These are phyloP conservation scores for Myiozetetes cayanensis DNA, from an alignment of 2,113 vertebrate genomes.

Conservation along the genomic window DNA sequence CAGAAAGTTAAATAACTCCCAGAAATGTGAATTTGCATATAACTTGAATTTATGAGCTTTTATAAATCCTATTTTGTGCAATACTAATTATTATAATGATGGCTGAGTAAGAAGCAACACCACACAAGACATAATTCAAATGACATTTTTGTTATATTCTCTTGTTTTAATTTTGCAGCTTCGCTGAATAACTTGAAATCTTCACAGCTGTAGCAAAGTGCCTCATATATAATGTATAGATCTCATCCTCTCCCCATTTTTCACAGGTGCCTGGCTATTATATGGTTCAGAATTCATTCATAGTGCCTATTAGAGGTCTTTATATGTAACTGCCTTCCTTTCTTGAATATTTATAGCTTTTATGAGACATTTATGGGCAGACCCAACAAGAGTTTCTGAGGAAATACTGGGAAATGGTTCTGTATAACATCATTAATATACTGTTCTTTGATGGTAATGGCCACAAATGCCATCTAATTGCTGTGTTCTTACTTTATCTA, in stretches of 20 bases:
- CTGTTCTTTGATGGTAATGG: constrained; percentile 54
- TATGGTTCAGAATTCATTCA: constrained; percentile 56
- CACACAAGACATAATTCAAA: constrained; percentile 17
- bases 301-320: constrained; percentile 66
- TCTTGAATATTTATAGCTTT: constrained; percentile 72
- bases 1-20: constrained; percentile 16
- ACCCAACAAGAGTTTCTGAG: constrained; percentile 62
- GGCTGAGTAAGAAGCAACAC: not conserved
- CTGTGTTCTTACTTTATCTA: not conserved
- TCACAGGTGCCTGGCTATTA: constrained; percentile 67
- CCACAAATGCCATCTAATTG: constrained; percentile 58
- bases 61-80: constrained; percentile 34
- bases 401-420: constrained; percentile 67
- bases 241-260: constrained; percentile 65
- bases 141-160: not conserved
- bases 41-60: constrained; percentile 16
- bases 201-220: constrained; percentile 53
- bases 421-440: constrained; percentile 63
- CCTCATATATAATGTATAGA: constrained; percentile 67
- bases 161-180: constrained; percentile 43
- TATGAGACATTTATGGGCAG: constrained; percentile 67
- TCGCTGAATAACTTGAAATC: constrained; percentile 23
- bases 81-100: constrained; percentile 40
- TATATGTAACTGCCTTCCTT: constrained; percentile 66
- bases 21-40: not conserved